Percentiles rank a stretch among this genome's conserved stretches.
phyloP scores from a whole-genome alignment of 2,113 vertebrate species.

The Sander vitreus region DNA sequence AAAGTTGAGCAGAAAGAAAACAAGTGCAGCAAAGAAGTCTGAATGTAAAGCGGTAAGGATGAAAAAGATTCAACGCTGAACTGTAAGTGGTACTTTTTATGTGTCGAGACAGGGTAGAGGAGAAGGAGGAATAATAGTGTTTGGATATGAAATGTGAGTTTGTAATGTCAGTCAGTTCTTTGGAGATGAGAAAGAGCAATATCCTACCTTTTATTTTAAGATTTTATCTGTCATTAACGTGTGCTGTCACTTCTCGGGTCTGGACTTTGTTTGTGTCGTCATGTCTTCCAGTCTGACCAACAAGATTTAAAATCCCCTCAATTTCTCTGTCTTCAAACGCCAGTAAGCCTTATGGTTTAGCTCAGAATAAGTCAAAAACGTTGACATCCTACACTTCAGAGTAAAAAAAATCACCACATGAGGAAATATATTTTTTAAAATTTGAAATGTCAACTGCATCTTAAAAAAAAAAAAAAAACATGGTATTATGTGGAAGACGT shows the following conservation, averaged over 20 bases:
- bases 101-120: not conserved
- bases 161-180: not conserved
- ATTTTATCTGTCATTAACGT: conserved; percentile 29
- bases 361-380: conserved; percentile 40
- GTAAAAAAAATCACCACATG: not conserved
- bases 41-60: conserved; percentile 35
- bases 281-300: conserved; percentile 74
- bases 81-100: conserved; percentile 37
- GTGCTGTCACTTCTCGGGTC: conserved; percentile 45
- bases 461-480: not conserved
- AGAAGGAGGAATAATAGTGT: not conserved
- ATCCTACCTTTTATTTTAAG: not conserved
- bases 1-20: conserved; percentile 63
- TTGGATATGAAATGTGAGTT: not conserved
- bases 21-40: conserved; percentile 42
- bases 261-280: conserved; percentile 57
- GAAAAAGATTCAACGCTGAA: not conserved
- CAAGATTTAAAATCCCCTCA: conserved; percentile 42
- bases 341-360: conserved; percentile 69
- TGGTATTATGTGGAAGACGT: conserved; percentile 25
- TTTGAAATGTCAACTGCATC: conserved; percentile 19
- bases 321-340: conserved; percentile 56
- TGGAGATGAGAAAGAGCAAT: not conserved
- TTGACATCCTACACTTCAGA: conserved; percentile 53
- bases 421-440: conserved; percentile 38